A percentile compares a stretch with the other conserved stretches of the same genome.
Conservation (phyloP, 2,113 vertebrate species). For the Sinosuthora webbiana region DNA sequence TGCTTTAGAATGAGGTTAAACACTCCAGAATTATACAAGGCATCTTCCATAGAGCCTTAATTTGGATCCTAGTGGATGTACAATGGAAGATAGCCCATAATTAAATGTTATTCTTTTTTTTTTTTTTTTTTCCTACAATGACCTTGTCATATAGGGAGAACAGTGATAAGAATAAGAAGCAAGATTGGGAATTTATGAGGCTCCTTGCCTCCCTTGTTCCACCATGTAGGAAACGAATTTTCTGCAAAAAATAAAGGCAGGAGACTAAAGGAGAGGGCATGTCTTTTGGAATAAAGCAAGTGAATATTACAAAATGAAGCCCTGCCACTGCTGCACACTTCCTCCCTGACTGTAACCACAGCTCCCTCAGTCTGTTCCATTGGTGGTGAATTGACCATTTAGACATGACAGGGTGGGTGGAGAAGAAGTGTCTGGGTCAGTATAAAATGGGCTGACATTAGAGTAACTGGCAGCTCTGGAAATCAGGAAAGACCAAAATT, state of each 20-base stretch:
- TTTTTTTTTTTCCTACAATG: too few relatives aligned
- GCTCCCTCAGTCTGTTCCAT: background rate
- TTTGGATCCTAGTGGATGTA: background rate
- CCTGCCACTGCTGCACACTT: background rate
- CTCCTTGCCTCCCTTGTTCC: background rate
- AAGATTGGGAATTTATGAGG: background rate
- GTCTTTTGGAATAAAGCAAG: background rate
- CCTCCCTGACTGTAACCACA: background rate
- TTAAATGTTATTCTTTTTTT: background rate
- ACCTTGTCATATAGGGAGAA: background rate
- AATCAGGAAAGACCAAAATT: background rate
- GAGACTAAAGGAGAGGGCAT: background rate
- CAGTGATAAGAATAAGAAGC: background rate
- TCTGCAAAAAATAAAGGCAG: background rate
- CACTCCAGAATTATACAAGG: background rate
- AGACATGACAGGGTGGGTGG: accelerated
- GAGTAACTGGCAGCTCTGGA: background rate
- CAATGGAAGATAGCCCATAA: background rate
- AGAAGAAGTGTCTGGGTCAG: background rate
- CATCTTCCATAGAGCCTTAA: background rate
- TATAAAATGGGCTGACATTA: background rate
- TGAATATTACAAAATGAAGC: background rate
- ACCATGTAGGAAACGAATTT: background rate
- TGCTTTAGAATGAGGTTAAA: background rate
- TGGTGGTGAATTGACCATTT: background rate